phyloP scores from a whole-genome alignment of 2,113 vertebrate genomes.

The Oryctolagus cuniculus region DNA sequence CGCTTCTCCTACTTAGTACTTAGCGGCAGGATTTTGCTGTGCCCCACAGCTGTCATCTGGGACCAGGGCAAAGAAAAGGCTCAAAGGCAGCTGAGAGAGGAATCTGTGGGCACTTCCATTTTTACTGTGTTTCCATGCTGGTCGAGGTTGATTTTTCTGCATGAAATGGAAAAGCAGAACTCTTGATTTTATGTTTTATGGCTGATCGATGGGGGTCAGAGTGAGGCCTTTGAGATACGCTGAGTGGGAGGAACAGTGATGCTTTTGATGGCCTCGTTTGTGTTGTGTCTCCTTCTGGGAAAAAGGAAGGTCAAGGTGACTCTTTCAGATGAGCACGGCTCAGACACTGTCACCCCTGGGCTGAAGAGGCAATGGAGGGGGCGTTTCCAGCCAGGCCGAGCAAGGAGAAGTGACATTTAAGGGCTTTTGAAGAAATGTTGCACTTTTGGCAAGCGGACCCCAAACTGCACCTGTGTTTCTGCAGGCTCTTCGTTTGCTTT shows the following conservation, averaged over 20 bases:
- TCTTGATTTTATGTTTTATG: constrained; percentile 73
- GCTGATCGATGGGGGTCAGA: constrained; percentile 75
- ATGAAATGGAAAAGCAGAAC: constrained; percentile 61
- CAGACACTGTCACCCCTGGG: background rate
- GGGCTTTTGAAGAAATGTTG: constrained; percentile 73
- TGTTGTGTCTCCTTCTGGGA: constrained; percentile 59
- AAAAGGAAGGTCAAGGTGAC: constrained; percentile 71
- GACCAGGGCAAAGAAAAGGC: constrained; percentile 42
- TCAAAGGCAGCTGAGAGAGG: constrained; percentile 54
- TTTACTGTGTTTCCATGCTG: constrained; percentile 12
- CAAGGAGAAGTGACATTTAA: constrained; percentile 61
- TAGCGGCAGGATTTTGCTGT: constrained; percentile 70
- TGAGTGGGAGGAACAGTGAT: constrained; percentile 29
- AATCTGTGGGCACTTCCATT: background rate
- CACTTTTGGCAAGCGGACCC: constrained; percentile 70
- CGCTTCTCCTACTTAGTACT: constrained; percentile 55
- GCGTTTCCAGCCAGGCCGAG: background rate
- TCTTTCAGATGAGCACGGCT: constrained; percentile 47
- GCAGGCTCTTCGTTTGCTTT: constrained; percentile 77
- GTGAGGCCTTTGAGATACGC: constrained; percentile 54
- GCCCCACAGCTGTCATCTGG: constrained; percentile 57
- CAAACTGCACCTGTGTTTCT: constrained; percentile 75
- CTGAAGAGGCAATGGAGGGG: constrained; percentile 47
- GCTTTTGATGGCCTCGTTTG: constrained; percentile 65
- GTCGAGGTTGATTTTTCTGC: constrained; percentile 74